phyloP scores from a whole-genome alignment of 1,140 invertebrate genomes.

The Caligus rogercresseyi region DNA sequence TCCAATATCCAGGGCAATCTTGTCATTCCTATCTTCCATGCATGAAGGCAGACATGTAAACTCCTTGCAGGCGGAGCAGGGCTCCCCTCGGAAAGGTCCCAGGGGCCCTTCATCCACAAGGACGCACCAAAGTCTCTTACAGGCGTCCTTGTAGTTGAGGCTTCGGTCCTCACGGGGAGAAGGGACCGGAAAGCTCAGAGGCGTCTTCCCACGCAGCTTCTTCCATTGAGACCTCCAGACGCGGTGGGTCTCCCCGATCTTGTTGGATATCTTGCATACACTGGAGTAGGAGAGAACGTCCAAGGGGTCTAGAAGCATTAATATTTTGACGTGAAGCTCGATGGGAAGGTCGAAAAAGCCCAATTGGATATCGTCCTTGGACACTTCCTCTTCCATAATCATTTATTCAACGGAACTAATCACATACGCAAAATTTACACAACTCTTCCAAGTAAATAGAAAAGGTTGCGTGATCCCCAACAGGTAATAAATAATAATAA shows the following conservation, averaged over 20 bases:
- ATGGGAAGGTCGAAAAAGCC: constrained; percentile 1
- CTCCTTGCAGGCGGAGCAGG: constrained; percentile 31
- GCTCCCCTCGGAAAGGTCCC: not conserved
- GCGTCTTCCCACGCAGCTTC: constrained; percentile 1
- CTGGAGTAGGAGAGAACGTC: constrained; percentile 3
- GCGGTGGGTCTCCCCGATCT: constrained; percentile 1
- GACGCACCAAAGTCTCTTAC: constrained; percentile 14
- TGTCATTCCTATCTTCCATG: constrained; percentile 30
- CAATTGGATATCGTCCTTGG: not conserved
- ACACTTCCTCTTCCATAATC: not conserved
- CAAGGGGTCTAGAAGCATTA: not conserved
- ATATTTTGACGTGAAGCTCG: constrained; percentile 9
- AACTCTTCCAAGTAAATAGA: too few relatives aligned
- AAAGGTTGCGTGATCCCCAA: too few relatives aligned
- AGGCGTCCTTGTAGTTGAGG: constrained; percentile 19
- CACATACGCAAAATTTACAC: too few relatives aligned
- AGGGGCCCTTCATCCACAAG: constrained; percentile 4
- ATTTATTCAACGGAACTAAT: too few relatives aligned
- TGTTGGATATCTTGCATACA: not conserved
- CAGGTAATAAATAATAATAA: too few relatives aligned
- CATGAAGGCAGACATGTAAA: constrained; percentile 34
- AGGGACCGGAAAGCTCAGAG: not conserved
- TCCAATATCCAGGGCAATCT: constrained; percentile 35
- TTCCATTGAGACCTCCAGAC: constrained; percentile 8
- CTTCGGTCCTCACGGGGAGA: not conserved